phyloP scores from a whole-genome alignment of 2,113 vertebrate species.

The Cryptotis parvus region DNA sequence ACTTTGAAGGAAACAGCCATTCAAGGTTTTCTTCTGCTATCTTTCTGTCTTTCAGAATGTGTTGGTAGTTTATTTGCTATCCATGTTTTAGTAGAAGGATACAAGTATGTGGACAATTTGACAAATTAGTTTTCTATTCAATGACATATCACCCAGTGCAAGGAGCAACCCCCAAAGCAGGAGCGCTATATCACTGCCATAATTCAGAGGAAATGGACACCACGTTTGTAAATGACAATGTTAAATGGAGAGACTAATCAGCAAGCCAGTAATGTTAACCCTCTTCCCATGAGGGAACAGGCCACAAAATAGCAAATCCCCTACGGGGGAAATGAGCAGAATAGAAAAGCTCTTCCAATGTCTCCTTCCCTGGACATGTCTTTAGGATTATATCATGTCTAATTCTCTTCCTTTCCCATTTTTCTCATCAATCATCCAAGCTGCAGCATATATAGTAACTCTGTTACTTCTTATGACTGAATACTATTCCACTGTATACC shows the following conservation, averaged over 20 bases:
- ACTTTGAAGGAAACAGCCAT: neutral
- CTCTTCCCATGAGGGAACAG: neutral
- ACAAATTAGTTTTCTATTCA: constrained; percentile 15
- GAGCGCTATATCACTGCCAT: too few relatives aligned
- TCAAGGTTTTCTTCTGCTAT: neutral
- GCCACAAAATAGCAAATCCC: neutral
- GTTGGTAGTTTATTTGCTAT: neutral
- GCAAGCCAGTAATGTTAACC: neutral
- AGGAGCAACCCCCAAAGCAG: neutral
- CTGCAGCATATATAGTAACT: too few relatives aligned
- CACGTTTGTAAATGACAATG: neutral
- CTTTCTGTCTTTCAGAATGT: neutral
- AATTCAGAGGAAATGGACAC: accelerated
- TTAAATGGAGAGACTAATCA: neutral
- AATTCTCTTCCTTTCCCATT: neutral
- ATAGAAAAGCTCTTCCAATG: neutral
- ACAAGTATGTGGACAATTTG: neutral
- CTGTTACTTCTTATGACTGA: too few relatives aligned
- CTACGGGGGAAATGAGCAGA: neutral
- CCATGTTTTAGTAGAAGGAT: neutral
- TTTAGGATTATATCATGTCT: neutral
- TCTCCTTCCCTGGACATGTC: neutral
- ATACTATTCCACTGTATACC: too few relatives aligned
- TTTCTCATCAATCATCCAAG: neutral
- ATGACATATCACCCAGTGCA: accelerated